A percentile compares a stretch with the other conserved stretches of the same genome.
These are phyloP conservation scores for Netelia inedita DNA, from an alignment of 2,888 invertebrate species.

Conservation along the genomic window DNA sequence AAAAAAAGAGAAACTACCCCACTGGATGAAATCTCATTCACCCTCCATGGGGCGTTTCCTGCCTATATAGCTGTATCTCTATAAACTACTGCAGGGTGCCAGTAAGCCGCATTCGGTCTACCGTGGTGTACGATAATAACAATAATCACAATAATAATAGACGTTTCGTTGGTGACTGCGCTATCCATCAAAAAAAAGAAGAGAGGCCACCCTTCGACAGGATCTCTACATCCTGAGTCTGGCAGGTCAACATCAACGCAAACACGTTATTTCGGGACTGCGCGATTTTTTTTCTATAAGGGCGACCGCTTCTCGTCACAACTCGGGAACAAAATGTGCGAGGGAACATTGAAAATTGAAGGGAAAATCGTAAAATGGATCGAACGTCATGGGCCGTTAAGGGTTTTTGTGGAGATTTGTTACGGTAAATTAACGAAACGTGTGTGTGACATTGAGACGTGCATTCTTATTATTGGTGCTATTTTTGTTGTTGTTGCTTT, in stretches of 20 bases:
- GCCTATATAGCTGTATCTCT: neutral
- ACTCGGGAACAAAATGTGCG: slow-evolving; percentile 23
- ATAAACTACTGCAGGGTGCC: slow-evolving; percentile 30
- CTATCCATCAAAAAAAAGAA: slow-evolving; percentile 43
- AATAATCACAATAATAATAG: slow-evolving; percentile 44
- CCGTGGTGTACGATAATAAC: slow-evolving; percentile 15
- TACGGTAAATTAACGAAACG: neutral
- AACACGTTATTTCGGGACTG: slow-evolving; percentile 44
- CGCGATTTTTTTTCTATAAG: slow-evolving; percentile 3
- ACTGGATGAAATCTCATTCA: slow-evolving; percentile 58
- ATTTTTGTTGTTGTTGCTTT: too few species aligned
- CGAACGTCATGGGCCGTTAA: neutral
- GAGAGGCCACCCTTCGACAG: slow-evolving; percentile 47
- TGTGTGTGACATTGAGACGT: too few species aligned
- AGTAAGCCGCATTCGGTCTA: slow-evolving; percentile 18
- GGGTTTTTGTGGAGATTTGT: neutral
- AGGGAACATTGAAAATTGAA: slow-evolving; percentile 32
- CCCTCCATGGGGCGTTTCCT: slow-evolving; percentile 31
- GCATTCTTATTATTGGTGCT: too few species aligned
- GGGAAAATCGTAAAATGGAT: slow-evolving; percentile 5
- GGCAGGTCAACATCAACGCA: slow-evolving; percentile 43
- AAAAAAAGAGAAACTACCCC: slow-evolving; percentile 34
- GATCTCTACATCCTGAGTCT: slow-evolving; percentile 37
- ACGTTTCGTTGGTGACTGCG: slow-evolving; percentile 28
- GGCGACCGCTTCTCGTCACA: slow-evolving; percentile 7